Evolutionary conservation across 1,140 invertebrate genomes (phyloP), one percentile per base, ranked within the genome.

Genomic region (Diorhabda sublineata): DNA sequence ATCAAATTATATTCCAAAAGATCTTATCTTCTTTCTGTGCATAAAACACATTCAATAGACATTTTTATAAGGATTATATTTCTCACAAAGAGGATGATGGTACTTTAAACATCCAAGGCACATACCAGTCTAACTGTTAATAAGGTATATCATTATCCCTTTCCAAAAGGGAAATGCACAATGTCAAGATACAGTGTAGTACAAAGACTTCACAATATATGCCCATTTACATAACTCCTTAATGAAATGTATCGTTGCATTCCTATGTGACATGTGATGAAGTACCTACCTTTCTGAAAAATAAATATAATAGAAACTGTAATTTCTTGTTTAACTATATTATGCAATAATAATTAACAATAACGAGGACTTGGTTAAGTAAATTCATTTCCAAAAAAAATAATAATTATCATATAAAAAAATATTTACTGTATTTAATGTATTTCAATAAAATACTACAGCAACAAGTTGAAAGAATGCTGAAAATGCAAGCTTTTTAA

Each of bases 31-130:
- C n/a, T n/a, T 62, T 62, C 61, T n/a, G 42, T 43, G n/a, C 42
- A 44, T 5, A 45, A 62, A 62, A 62, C 44, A 62, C 43, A 62
- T 62, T 62, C 61, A 62, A 62, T 62, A 62, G 61, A 44, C 47
- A 62, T 62, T 62, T 62, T 62, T 62, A 62, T 62, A 62, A 62
- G 61, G 61, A 62, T 62, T 62, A 62, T 62, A 44, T 62, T 44
- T 44, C 61, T 62, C 61, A 62, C 61, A 62, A 62, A 62, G 61
- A 11, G 44, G 61, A 62, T n/a, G 61, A 62, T 62, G 61, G 61
- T 43, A 62, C 61, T 62, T 62, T 45, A 62, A 62, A 62, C 61
- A 62, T 44, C 45, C 61, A 9, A 44, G 7, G 61, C 61, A 62
- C 61, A 62, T 62, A 62, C 61, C 61, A 62, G n/a, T 11, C 43